These are phyloP conservation scores for Uromys caudimaculatus DNA, from an alignment of 2,797 vertebrate genomes.

Conservation along the genomic window DNA sequence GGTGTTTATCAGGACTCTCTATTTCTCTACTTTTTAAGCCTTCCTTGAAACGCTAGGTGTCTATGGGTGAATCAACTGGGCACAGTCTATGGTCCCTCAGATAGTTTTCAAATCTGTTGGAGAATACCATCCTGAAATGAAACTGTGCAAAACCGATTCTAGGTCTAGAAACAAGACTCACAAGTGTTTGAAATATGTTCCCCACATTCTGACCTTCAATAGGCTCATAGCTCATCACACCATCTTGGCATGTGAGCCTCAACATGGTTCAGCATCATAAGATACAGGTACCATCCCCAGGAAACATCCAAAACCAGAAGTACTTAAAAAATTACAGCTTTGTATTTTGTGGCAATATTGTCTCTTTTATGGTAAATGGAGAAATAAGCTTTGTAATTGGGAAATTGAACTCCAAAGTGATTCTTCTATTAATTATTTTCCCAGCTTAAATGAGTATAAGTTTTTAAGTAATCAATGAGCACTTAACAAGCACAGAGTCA, in stretches of 20 bases:
- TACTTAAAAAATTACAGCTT: not conserved
- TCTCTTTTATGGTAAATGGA: slow-evolving; percentile 45
- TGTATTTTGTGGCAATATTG: not conserved
- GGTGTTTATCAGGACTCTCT: not conserved
- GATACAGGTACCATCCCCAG: too few relatives aligned
- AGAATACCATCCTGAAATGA: not conserved
- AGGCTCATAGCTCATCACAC: accelerated
- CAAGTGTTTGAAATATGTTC: not conserved
- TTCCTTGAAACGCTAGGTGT: not conserved
- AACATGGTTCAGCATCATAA: not conserved
- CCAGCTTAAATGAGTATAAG: slow-evolving; percentile 38
- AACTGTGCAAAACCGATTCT: not conserved
- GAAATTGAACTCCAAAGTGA: slow-evolving; percentile 67
- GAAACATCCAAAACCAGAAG: not conserved
- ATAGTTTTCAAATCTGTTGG: not conserved
- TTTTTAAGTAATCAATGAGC: slow-evolving; percentile 71
- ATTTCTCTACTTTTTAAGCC: not conserved
- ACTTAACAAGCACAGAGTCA: slow-evolving; percentile 66
- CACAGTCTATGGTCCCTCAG: not conserved
- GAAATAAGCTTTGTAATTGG: slow-evolving; percentile 65
- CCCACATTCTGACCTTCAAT: too few relatives aligned
- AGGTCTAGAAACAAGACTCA: not conserved
- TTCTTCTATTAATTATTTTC: slow-evolving; percentile 73
- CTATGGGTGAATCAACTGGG: not conserved
- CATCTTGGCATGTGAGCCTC: not conserved